Conservation (phyloP, 2,888 invertebrate species). For the Globia sparganii region DNA sequence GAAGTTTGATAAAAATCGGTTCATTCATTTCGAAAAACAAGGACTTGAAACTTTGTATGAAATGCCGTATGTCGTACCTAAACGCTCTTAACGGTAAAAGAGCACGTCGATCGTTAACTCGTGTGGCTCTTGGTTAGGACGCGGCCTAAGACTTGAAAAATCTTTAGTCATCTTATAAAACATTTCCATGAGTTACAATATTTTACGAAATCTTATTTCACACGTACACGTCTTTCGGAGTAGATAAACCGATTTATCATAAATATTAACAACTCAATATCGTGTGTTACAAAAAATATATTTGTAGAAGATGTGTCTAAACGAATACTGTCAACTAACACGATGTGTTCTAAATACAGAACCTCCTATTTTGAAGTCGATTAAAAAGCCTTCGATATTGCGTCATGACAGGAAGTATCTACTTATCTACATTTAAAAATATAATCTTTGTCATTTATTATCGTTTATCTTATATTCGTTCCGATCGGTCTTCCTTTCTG, state of each 20-base stretch:
- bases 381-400: not conserved
- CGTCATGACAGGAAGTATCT: slow-evolving; percentile 10
- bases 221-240: not conserved
- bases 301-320: not conserved
- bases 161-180: not conserved
- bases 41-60: no score
- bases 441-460: slow-evolving; percentile 25
- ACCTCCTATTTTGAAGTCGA: no score
- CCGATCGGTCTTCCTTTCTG: slow-evolving; percentile 39
- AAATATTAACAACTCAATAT: slow-evolving; percentile 12
- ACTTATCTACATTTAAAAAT: slow-evolving; percentile 2
- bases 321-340: slow-evolving; percentile 15
- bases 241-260: slow-evolving; percentile 11
- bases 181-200: not conserved
- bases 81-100: no score
- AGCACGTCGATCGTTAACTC: not conserved
- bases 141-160: not conserved
- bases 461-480: slow-evolving; percentile 44
- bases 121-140: not conserved
- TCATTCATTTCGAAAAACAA: no score
- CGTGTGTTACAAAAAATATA: not conserved
- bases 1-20: no score
- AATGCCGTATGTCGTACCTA: no score
- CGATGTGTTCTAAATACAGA: not conserved
- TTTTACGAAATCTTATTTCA: not conserved